Base-by-base conservation (phyloP, 2,888 invertebrate genomes). In the Hirtodrosophila trivittata region DNA sequence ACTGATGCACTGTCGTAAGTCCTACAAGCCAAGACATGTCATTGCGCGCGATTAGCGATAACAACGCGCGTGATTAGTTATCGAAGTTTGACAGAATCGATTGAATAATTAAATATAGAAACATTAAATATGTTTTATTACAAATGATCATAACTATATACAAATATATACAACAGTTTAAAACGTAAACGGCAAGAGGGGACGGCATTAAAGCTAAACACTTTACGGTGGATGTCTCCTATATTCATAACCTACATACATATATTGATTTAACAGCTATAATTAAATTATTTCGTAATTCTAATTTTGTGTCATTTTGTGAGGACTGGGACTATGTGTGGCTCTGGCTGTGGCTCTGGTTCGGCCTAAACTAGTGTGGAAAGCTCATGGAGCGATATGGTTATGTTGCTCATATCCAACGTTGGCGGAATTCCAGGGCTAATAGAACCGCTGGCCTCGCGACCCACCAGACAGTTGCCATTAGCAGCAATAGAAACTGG, bases 331-430 rank as follows among this genome's bases (percentile, higher is more conserved):
- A 4, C 8, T 45, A n/a, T 25, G 6, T 41, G n/a, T 10, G 41
- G 39, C 16, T 16, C 16, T 5, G n/a, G n/a, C n/a, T n/a, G n/a
- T n/a, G n/a, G n/a, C n/a, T n/a, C n/a, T n/a, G n/a, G n/a, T n/a
- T n/a, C n/a, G n/a, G 16, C 6, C 46, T 65, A 94, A 52, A 94
- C 94, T 77, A 94, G 91, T n/a, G 94, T 94, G 25, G 94, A 94
- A 45, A 94, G 90, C 89, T 94, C 94, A 75, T 94, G 94, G 33
- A 94, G 93, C 39, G 93, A 93, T 10, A 92, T 93, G 58, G 93
- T 93, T 30, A 90, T 88, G 85, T 93, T 94, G 85, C 94, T 94
- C 80, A 94, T 91, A 68, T 93, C 93, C 59, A 93, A 89, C 87
- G 92, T 89, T 67, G 92, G 92, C 10, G 94, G 93, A 77, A 94